These are phyloP conservation scores for Hirtodrosophila confusa DNA, from an alignment of 2,888 invertebrate species.

Conservation along the genomic window DNA sequence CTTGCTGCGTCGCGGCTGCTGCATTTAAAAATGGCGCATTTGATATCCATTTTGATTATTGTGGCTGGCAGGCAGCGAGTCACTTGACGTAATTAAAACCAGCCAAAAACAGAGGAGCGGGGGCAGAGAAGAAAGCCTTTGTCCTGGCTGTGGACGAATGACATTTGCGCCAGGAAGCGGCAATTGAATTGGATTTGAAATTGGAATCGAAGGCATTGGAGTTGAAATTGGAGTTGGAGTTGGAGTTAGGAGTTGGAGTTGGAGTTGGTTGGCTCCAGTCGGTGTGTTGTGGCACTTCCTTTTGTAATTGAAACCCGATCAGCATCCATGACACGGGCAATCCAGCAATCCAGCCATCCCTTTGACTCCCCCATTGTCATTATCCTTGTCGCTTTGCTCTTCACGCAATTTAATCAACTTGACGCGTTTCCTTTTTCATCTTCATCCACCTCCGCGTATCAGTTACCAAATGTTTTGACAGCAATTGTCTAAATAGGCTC, in stretches of 20 bases:
- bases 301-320: constrained; percentile 81
- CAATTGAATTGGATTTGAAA: constrained; percentile 54
- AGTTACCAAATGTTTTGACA: constrained; percentile 77
- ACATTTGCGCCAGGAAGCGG: constrained; percentile 74
- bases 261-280: constrained; percentile 21
- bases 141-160: constrained; percentile 52
- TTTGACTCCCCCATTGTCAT: constrained; percentile 56
- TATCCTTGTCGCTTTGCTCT: constrained; percentile 44
- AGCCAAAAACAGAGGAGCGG: constrained; percentile 8
- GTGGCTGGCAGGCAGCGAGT: constrained; percentile 57
- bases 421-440: constrained; percentile 57
- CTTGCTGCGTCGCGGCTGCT: constrained; percentile 16
- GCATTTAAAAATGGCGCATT: constrained; percentile 71
- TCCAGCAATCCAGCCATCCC: constrained; percentile 44
- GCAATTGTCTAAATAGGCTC: constrained; percentile 76
- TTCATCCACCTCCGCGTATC: constrained; percentile 42
- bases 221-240: constrained; percentile 7
- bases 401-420: constrained; percentile 78
- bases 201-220: constrained; percentile 22
- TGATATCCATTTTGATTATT: constrained; percentile 75
- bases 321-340: constrained; percentile 78
- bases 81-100: constrained; percentile 77
- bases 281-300: constrained; percentile 49
- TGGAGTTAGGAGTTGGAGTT: constrained; percentile 20
- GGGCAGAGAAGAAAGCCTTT: constrained; percentile 6